phyloP scores from a whole-genome alignment of 1,140 invertebrate genomes.

The Drosophila nasuta region DNA sequence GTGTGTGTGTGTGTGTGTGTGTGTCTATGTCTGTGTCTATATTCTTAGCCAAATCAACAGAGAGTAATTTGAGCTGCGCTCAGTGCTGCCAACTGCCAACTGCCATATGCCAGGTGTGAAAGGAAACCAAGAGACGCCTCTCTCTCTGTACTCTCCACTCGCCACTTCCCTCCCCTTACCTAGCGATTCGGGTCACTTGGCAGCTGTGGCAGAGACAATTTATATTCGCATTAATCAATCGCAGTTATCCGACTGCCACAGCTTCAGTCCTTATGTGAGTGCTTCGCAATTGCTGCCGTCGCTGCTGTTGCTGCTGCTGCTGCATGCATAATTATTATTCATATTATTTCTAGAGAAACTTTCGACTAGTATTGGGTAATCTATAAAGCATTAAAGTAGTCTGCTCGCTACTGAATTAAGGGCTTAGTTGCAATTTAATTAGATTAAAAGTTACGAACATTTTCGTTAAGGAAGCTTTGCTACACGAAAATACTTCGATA shows the following conservation, averaged over 20 bases:
- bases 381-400: too few species aligned
- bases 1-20: too few species aligned
- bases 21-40: neutral
- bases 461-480: too few species aligned
- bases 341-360: neutral
- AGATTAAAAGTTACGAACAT: too few species aligned
- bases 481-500: too few species aligned
- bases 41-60: conserved; percentile 18
- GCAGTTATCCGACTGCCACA: neutral
- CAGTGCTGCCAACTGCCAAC: neutral
- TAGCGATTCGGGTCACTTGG: conserved; percentile 25
- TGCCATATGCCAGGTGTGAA: conserved; percentile 7
- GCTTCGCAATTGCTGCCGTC: neutral
- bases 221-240: conserved; percentile 11
- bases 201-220: conserved; percentile 26
- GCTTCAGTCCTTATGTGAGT: neutral
- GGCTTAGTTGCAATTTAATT: too few species aligned
- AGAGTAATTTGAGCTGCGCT: conserved; percentile 15
- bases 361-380: too few species aligned
- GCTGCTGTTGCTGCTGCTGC: too few species aligned
- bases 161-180: neutral
- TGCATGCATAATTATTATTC: conserved; percentile 1
- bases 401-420: too few species aligned
- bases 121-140: neutral
- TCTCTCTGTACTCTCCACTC: too few species aligned